A percentile compares a stretch with the other conserved stretches of the same genome.
Conservation (phyloP, 2,888 invertebrate genomes). For the Philaethria dido region DNA sequence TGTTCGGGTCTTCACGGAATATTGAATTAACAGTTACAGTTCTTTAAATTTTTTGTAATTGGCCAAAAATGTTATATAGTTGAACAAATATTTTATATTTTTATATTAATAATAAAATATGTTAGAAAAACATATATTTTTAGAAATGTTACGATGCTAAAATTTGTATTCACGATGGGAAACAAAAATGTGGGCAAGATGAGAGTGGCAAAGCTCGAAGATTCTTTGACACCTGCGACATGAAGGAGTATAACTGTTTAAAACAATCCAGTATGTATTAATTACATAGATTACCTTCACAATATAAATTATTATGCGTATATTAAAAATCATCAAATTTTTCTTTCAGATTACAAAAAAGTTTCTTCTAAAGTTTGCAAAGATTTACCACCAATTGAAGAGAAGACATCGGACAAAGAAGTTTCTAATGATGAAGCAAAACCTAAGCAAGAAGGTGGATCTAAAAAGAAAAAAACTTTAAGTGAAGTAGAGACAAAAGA, state of each 20-base stretch:
- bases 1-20: too few relatives aligned
- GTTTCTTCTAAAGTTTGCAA: conserved; percentile 45
- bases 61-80: too few relatives aligned
- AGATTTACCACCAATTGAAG: conserved; percentile 50
- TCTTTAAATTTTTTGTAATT: too few relatives aligned
- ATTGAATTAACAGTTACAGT: too few relatives aligned
- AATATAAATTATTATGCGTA: not conserved
- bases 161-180: conserved; percentile 62
- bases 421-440: conserved; percentile 12
- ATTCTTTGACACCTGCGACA: conserved; percentile 69
- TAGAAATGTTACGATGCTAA: conserved; percentile 67
- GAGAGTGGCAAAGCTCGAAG: conserved; percentile 50
- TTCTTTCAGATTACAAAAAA: conserved; percentile 53
- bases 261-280: conserved; percentile 53
- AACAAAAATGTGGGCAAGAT: conserved; percentile 62
- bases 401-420: conserved; percentile 21
- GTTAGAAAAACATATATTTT: conserved; percentile 21
- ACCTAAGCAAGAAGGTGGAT: conserved; percentile 10
- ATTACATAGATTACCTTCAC: not conserved
- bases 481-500: not conserved
- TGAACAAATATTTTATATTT: too few relatives aligned
- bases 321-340: not conserved
- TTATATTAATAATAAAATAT: not conserved
- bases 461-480: not conserved
- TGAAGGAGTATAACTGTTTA: conserved; percentile 70